These are phyloP conservation scores for Cyanistes caeruleus DNA, from an alignment of 2,113 vertebrate genomes.

Conservation along the genomic window DNA sequence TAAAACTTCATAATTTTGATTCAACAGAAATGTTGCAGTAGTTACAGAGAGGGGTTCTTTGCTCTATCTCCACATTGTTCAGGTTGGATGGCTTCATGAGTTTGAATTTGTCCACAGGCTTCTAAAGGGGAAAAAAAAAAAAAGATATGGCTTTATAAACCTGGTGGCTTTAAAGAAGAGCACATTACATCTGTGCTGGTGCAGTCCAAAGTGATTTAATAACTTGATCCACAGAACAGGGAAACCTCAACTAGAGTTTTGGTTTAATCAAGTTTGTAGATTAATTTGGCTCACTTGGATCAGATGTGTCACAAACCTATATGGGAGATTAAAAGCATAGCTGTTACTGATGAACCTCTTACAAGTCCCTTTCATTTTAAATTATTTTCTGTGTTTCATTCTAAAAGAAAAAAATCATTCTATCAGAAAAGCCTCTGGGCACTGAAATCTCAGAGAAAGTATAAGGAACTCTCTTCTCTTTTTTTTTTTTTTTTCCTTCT, in stretches of 20 bases:
- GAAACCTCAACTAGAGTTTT: slow-evolving; percentile 35
- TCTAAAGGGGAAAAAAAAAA: not conserved
- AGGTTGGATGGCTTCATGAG: not conserved
- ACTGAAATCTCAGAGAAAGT: not conserved
- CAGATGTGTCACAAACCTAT: not conserved
- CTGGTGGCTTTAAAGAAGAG: not conserved
- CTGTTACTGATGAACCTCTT: not conserved
- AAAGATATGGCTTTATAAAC: not conserved
- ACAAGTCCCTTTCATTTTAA: not conserved
- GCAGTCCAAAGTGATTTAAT: not conserved
- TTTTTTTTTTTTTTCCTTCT: not conserved
- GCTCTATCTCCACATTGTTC: not conserved
- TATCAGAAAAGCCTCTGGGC: not conserved
- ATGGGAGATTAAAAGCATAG: not conserved
- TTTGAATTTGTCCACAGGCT: not conserved
- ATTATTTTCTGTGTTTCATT: not conserved
- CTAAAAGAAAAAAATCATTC: not conserved
- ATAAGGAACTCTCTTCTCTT: not conserved
- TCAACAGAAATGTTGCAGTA: not conserved
- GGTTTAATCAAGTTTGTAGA: slow-evolving; percentile 48
- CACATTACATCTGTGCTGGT: not conserved
- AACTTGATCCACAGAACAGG: not conserved
- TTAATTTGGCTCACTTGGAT: slow-evolving; percentile 57
- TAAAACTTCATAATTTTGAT: slow-evolving; percentile 41
- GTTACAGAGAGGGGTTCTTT: not conserved